A percentile compares a stretch with the other conserved stretches of the same genome.
These are phyloP conservation scores for Caenorhabditis afra DNA, from an alignment of 2,888 invertebrate genomes.

Conservation along the genomic window DNA sequence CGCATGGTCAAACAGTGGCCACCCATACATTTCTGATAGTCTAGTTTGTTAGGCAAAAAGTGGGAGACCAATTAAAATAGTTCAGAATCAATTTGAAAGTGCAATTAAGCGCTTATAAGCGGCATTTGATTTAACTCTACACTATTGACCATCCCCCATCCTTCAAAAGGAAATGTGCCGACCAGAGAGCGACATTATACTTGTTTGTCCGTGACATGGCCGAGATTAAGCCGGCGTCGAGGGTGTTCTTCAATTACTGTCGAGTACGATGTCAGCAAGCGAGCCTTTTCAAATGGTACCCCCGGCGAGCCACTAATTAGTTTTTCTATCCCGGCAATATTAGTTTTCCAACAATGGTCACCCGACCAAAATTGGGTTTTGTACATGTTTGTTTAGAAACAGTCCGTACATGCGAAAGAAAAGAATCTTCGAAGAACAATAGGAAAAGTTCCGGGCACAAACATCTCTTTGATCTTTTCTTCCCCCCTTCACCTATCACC, in stretches of 20 bases:
- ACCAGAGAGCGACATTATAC: slow-evolving; percentile 13
- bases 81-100: neutral
- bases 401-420: slow-evolving; percentile 2
- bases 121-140: neutral
- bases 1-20: slow-evolving; percentile 13
- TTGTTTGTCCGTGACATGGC: slow-evolving; percentile 28
- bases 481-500: neutral
- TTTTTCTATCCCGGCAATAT: neutral
- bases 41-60: slow-evolving; percentile 2
- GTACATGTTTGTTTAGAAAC: slow-evolving; percentile 29
- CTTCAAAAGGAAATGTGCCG: slow-evolving; percentile 28
- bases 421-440: slow-evolving; percentile 15
- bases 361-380: slow-evolving; percentile 19
- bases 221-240: slow-evolving; percentile 31
- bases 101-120: slow-evolving; percentile 43
- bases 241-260: slow-evolving; percentile 41
- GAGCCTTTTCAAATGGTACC: slow-evolving; percentile 6
- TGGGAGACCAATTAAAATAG: neutral
- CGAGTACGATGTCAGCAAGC: slow-evolving; percentile 15
- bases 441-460: no score
- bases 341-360: neutral
- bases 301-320: neutral
- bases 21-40: slow-evolving; percentile 11
- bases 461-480: no score
- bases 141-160: neutral